Evolutionary conservation across 2,113 vertebrate species (phyloP), one percentile per base, ranked within the genome.

Genomic region (Archilochus colubris): DNA sequence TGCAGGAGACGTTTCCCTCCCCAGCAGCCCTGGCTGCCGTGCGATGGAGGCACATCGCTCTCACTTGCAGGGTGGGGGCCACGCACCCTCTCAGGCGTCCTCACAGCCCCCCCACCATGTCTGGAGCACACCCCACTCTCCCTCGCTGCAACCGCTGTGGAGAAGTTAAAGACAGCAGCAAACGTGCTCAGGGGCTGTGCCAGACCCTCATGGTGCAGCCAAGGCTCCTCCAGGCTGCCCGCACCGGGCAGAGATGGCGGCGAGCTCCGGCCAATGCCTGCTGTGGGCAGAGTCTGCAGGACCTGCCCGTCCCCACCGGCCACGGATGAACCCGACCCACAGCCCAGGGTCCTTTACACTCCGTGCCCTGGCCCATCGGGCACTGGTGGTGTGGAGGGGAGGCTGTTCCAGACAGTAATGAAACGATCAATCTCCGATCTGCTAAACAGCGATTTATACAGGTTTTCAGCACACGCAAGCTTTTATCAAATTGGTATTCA

Each of bases 401-500:
- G 62, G 22, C 58, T 8, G 92, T 61, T 50, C 83, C 89, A 43
- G 94, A 24, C 14, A 76, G 86, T 88, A 95, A 97, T 88, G 93
- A 93, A 97, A 95, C 53, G 94, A 97, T 96, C 96, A 89, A 93
- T 84, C 96, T 94, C 95, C 61, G 30, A 97, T 96, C 97, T 96
- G 96, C 97, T 96, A 93, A 97, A 95, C 97, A 96, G 96, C 97
- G 91, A 96, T 97, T 96, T 95, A 84, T 76, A 85, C 86, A 67
- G 88, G 96, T 91, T 91, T 90, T 91, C 97, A 95, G 96, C 94
- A 86, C 94, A 88, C 94, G 76, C 82, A 69, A 69, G 97, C 96
- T 97, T 96, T 97, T 95, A 97, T 96, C 97, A 96, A 97, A 98
- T 97, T 97, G 97, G 97, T 97, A 97, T 98, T 97, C 97, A 97